These are phyloP conservation scores for Caranx ignobilis DNA, from an alignment of 2,113 vertebrate species.

Conservation along the genomic window DNA sequence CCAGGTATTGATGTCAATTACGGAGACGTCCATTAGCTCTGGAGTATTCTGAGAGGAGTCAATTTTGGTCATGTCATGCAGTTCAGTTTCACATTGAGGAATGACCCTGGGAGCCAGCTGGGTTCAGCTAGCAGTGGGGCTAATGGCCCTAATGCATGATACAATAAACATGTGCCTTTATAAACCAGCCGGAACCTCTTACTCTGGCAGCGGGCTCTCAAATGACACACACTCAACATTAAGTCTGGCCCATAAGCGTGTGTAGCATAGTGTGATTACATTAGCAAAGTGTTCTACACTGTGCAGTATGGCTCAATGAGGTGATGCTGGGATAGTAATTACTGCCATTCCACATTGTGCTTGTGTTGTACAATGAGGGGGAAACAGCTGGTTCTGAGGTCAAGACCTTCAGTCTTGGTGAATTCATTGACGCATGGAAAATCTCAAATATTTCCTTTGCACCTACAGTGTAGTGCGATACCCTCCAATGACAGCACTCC, in stretches of 20 bases:
- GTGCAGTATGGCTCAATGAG: constrained; percentile 71
- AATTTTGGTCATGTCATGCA: constrained; percentile 72
- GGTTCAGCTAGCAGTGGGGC: constrained; percentile 62
- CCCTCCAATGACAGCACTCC: constrained; percentile 38
- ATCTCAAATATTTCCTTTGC: constrained; percentile 38
- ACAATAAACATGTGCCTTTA: constrained; percentile 78
- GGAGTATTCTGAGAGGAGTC: constrained; percentile 72
- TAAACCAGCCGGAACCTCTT: constrained; percentile 76
- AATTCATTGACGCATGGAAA: constrained; percentile 47
- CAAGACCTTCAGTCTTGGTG: constrained; percentile 59
- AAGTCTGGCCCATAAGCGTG: constrained; percentile 67
- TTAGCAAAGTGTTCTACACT: constrained; percentile 76
- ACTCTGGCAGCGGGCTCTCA: constrained; percentile 72
- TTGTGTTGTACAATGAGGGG: constrained; percentile 57
- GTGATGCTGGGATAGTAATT: constrained; percentile 70
- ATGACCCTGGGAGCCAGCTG: constrained; percentile 69
- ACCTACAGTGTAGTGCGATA: constrained; percentile 16
- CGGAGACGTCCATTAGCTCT: constrained; percentile 70
- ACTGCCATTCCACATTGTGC: constrained; percentile 70
- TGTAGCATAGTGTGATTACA: constrained; percentile 74
- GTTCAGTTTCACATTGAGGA: constrained; percentile 76
- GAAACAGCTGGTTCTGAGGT: constrained; percentile 76
- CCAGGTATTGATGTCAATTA: constrained; percentile 78
- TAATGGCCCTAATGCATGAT: constrained; percentile 76
- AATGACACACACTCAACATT: constrained; percentile 77